A percentile compares a stretch with the other conserved stretches of the same genome.
Conservation (phyloP, 2,113 vertebrate species). For the Amphiprion ocellaris region DNA sequence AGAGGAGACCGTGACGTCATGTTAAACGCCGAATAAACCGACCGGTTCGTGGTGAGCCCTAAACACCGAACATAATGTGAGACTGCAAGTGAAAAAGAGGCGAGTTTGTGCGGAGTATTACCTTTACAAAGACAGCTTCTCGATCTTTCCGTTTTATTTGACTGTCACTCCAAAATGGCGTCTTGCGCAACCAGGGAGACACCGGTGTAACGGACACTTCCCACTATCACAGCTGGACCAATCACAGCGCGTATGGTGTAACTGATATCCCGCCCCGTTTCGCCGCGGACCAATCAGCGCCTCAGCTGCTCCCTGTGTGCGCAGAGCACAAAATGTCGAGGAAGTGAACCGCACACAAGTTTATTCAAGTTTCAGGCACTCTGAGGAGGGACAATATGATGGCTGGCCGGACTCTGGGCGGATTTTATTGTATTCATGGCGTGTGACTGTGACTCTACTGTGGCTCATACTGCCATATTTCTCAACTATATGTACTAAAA, state of each 20-base stretch:
- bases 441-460: no score
- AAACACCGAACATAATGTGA: accelerated
- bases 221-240: constrained; percentile 65
- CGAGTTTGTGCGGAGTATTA: constrained; percentile 35
- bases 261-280: constrained; percentile 27
- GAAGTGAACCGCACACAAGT: constrained; percentile 67
- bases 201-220: constrained; percentile 73
- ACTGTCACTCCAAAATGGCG: constrained; percentile 86
- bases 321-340: constrained; percentile 78
- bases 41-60: not conserved
- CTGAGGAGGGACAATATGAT: not conserved
- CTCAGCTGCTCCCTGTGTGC: not conserved
- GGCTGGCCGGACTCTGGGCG: no score
- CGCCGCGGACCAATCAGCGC: constrained; percentile 43
- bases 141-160: constrained; percentile 78
- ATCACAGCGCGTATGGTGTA: constrained; percentile 51
- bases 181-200: constrained; percentile 81
- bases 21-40: not conserved
- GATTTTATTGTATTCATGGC: no score
- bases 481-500: no score
- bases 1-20: constrained; percentile 57
- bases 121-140: constrained; percentile 79
- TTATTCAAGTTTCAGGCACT: constrained; percentile 58
- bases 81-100: not conserved
- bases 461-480: no score